phyloP scores from a whole-genome alignment of 2,888 invertebrate species.

The Neuroscelio doddi region DNA sequence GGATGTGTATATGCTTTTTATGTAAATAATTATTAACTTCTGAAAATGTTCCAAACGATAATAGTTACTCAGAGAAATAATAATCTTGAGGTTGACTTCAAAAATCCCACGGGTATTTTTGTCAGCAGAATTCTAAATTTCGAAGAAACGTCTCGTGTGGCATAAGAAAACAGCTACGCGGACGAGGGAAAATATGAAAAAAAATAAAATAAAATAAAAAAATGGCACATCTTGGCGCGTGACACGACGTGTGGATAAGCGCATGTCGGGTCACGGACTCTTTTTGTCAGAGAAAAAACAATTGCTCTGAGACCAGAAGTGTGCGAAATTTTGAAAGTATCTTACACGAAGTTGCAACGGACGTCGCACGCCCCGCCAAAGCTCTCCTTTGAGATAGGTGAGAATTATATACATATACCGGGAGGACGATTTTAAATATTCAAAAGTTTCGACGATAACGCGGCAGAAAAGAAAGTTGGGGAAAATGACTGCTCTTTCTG shows the following conservation, averaged over 20 bases:
- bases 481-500: constrained; percentile 40
- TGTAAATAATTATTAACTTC: no score
- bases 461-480: constrained; percentile 35
- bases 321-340: constrained; percentile 35
- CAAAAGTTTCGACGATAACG: constrained; percentile 35
- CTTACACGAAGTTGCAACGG: constrained; percentile 18
- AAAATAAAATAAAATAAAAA: constrained; percentile 23
- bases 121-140: constrained; percentile 44
- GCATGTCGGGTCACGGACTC: constrained; percentile 27
- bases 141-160: constrained; percentile 35
- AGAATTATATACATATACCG: constrained; percentile 40
- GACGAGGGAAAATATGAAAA: constrained; percentile 34
- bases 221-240: constrained; percentile 25
- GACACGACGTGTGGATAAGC: constrained; percentile 4
- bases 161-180: constrained; percentile 36
- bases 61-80: constrained; percentile 27
- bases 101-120: constrained; percentile 43
- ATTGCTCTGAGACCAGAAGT: constrained; percentile 14
- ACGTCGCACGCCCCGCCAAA: not conserved
- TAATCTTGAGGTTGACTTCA: constrained; percentile 29
- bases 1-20: no score
- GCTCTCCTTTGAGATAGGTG: constrained; percentile 8
- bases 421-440: constrained; percentile 34
- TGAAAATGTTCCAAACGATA: no score
- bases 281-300: constrained; percentile 20